Base-by-base conservation (phyloP, 2,888 invertebrate genomes). In the Rhopalosiphum nymphaeae region DNA sequence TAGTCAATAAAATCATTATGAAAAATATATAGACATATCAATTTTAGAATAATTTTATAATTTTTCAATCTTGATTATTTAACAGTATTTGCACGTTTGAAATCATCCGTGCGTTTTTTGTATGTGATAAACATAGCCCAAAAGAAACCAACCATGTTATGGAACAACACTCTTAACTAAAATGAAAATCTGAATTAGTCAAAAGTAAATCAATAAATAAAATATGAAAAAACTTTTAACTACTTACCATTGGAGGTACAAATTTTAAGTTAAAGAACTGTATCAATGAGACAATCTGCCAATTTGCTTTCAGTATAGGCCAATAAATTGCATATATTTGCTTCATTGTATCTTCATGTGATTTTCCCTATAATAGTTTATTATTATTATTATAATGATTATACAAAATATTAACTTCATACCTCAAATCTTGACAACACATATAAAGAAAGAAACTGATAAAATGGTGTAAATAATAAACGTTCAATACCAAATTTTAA, bases 121-220 rank as follows among this genome's bases (percentile, higher is more conserved):
- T 97, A 97, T 4, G 98, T 97, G 91, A 98, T 95, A 95, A 97
- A 98, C 95, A 98, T 97, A 2, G 97, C 97, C 98, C 98, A 98
- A 95, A 97, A 96, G 95, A 98, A 97, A 89, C 97, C 97, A 94
- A 98, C 97, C n/a, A 98, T 95, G 95, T 98, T 98, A 95, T 97
- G 97, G 94, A 97, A 96, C 26, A 98, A 96, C n/a, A 98, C 97
- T 95, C 98, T 96, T 93, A 98, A 96, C 98, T 98, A 96, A 95
- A 97, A 95, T 94, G 95, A 67, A 94, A 61, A 56, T 44, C 49
- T n/a, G 36, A 85, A 92, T 67, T 94, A 89, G 29, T 84, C 29
- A 89, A 44, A 44, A 78, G 88, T 29, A 25, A 88, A 92, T 91
- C 56, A 85, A 87, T 93, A 94, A 53, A 49, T 85, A 94, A 85